phyloP scores from a whole-genome alignment of 2,113 vertebrate species.

The Vidua macroura region DNA sequence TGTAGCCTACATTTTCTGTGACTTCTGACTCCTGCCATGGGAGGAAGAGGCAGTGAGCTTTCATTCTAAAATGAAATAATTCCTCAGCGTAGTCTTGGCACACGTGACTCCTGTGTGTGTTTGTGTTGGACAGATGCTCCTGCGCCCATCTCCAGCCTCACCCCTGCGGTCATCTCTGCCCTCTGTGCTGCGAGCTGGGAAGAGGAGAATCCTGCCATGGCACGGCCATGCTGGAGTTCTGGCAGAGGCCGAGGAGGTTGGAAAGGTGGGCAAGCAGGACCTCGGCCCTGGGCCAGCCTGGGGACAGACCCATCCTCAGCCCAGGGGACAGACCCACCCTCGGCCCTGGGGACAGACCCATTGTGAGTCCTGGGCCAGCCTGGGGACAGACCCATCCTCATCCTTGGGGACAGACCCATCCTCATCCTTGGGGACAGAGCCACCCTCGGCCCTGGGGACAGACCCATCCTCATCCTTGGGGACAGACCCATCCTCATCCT shows the following conservation, averaged over 20 bases:
- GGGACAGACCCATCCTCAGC: neutral
- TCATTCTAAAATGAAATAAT: neutral
- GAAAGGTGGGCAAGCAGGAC: neutral
- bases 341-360: neutral
- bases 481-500: rapidly evolving
- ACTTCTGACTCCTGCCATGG: neutral
- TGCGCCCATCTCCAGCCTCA: rapidly evolving
- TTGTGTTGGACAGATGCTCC: neutral
- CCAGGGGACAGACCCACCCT: rapidly evolving
- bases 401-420: neutral
- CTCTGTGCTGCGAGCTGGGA: rapidly evolving
- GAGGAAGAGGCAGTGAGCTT: neutral
- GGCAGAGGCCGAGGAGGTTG: rapidly evolving
- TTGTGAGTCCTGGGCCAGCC: too few relatives aligned
- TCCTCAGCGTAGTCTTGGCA: neutral
- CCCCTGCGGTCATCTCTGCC: rapidly evolving
- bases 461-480: neutral
- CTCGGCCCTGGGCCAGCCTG: neutral
- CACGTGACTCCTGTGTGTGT: rapidly evolving
- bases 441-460: neutral
- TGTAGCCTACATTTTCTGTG: neutral
- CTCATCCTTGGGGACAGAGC: neutral
- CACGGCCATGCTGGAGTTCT: rapidly evolving
- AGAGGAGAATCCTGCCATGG: neutral
- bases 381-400: neutral